Base-by-base conservation (phyloP, 2,797 vertebrate species). In the Tokudaia tokunoshimensis region DNA sequence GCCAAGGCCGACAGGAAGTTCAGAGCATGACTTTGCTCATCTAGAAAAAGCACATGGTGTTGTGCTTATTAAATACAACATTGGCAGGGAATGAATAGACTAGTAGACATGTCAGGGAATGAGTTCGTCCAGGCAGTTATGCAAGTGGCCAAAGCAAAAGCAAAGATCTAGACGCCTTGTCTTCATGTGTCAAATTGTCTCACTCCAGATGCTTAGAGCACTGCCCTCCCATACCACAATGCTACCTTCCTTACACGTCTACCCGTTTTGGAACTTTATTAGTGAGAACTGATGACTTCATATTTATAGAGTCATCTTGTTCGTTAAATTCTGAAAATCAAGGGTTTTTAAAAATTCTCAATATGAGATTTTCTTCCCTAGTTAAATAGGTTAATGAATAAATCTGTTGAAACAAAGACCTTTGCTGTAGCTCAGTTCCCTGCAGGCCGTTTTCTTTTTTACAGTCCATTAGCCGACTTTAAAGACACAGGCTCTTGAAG, bases 351-450 rank as follows among this genome's bases (percentile, higher is more conserved):
- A 79, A 79, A 13, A 91, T 96, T 96, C 91, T 94, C 41, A 75
- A 44, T 86, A 7, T 84, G 96, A 92, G 79, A 31, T 95, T 97
- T 93, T 63, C 95, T 95, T 96, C 80, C 50, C 85, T 82, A 95
- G 94, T 97, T 98, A 97, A 98, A 96, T 82, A 89, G 75, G 93
- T 97, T 96, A 97, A 12, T 98, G 96, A 98, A 92, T 96, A 82
- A 97, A 97, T 98, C 95, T 91, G 89, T 91, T 97, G 84, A 97
- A 97, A 97, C 96, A 97, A 97, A 98, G 97, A 97, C 90, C 72
- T 95, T 80, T 94, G 95, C 89, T 95, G 82, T 96, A 97, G 95
- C 91, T 93, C 94, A 96, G 3, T 97, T 98, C 98, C 96, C 86
- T 9, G 26, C 89, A 96, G 98, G 90, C 83, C 93, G 91, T 97